Conservation (phyloP, 1,140 invertebrate species). For the Schlechtendalia chinensis region DNA sequence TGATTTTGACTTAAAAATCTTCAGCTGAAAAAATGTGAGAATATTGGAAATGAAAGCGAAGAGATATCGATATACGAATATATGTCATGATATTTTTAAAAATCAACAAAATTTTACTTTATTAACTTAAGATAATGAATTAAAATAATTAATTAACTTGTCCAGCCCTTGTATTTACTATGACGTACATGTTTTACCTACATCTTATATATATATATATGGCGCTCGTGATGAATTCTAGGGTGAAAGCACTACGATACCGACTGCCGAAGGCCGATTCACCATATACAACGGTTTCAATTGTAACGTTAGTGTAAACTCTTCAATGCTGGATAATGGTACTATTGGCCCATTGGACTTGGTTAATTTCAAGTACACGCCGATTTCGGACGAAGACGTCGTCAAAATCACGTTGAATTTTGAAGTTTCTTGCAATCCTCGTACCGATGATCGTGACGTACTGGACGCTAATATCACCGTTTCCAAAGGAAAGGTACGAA, state of each 20-base stretch:
- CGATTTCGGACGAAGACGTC: neutral
- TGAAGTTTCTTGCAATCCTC: neutral
- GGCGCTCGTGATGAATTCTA: neutral
- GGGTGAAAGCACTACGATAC: slow-evolving; percentile 32
- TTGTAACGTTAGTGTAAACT: neutral
- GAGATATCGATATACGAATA: no score
- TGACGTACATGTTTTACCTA: no score
- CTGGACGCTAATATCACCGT: neutral
- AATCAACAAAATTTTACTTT: no score
- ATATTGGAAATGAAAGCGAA: no score
- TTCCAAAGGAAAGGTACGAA: neutral
- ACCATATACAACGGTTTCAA: slow-evolving; percentile 2
- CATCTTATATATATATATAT: neutral
- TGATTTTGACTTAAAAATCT: no score
- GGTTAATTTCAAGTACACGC: neutral
- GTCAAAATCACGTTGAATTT: neutral
- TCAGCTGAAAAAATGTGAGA: no score
- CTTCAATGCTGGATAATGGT: neutral
- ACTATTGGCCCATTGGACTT: neutral
- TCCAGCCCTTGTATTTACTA: no score
- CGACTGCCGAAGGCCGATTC: neutral
- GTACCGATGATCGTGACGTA: no score
- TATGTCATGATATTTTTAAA: no score
- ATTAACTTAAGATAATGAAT: no score
- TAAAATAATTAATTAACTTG: no score